Conservation (phyloP, 1,140 invertebrate genomes). For the Cotesia glomerata region DNA sequence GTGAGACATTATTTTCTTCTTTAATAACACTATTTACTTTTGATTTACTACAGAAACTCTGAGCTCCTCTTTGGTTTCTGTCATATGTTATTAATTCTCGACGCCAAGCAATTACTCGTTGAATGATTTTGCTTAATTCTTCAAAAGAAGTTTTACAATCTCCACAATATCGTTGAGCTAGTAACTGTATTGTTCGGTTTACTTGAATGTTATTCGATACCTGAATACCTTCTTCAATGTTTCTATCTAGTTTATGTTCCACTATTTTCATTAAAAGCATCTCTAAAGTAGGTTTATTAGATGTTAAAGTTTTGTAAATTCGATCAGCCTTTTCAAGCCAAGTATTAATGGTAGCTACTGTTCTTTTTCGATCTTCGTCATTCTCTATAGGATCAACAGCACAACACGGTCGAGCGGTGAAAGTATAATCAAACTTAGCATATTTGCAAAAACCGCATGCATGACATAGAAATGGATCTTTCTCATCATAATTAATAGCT, state of each 20-base stretch:
- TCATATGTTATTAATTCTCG: conserved; percentile 93
- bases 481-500: conserved; percentile 98
- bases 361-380: conserved; percentile 96
- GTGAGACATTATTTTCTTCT: conserved; percentile 33
- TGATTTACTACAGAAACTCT: conserved; percentile 25
- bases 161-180: conserved; percentile 92
- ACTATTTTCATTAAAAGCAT: conserved; percentile 79
- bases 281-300: conserved; percentile 89
- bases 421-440: conserved; percentile 97
- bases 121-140: conserved; percentile 94
- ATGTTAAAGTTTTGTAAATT: conserved; percentile 88
- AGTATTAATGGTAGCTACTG: conserved; percentile 87
- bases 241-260: conserved; percentile 74
- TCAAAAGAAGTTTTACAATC: conserved; percentile 95
- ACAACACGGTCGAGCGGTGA: conserved; percentile 89
- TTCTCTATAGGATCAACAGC: conserved; percentile 97
- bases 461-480: conserved; percentile 98
- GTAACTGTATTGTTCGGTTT: conserved; percentile 82
- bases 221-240: conserved; percentile 68
- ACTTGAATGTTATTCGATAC: conserved; percentile 69
- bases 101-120: conserved; percentile 87
- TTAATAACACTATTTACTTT: conserved; percentile 27
- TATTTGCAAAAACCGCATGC: conserved; percentile 99
- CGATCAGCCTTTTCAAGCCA: conserved; percentile 93
- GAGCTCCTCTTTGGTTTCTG: conserved; percentile 72